These are phyloP conservation scores for Molanna angustata DNA, from an alignment of 2,888 invertebrate species.

Conservation along the genomic window DNA sequence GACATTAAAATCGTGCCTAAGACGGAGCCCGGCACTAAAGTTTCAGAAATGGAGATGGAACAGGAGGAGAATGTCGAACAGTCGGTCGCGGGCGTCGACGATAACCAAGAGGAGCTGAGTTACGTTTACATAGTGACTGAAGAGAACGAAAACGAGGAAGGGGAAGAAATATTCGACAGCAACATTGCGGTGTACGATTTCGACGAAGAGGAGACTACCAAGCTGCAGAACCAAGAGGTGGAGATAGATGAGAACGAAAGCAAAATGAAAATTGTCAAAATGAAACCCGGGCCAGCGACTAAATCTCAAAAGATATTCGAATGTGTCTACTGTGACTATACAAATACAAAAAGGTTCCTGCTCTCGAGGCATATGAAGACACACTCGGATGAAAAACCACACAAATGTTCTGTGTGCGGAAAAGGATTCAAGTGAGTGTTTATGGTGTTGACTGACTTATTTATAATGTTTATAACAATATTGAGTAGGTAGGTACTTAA, in stretches of 20 bases:
- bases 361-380: constrained; percentile 83
- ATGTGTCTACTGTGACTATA: constrained; percentile 84
- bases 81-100: not conserved
- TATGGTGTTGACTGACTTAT: not conserved
- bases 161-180: no score
- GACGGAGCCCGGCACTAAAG: no score
- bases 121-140: constrained; percentile 22
- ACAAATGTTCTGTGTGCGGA: constrained; percentile 83
- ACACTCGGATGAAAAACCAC: constrained; percentile 82
- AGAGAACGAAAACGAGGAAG: constrained; percentile 15
- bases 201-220: constrained; percentile 48
- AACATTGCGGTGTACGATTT: constrained; percentile 61
- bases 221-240: constrained; percentile 58
- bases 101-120: constrained; percentile 16
- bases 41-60: not conserved
- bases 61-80: constrained; percentile 4
- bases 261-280: constrained; percentile 62
- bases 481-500: no score
- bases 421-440: constrained; percentile 67
- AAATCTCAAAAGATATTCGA: constrained; percentile 61
- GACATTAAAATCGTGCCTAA: not conserved
- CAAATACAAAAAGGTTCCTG: constrained; percentile 71
- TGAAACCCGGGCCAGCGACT: constrained; percentile 55
- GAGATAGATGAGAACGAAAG: constrained; percentile 38
- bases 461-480: no score